phyloP scores from a whole-genome alignment of 2,113 vertebrate genomes.

The Tachuris rubrigastra region DNA sequence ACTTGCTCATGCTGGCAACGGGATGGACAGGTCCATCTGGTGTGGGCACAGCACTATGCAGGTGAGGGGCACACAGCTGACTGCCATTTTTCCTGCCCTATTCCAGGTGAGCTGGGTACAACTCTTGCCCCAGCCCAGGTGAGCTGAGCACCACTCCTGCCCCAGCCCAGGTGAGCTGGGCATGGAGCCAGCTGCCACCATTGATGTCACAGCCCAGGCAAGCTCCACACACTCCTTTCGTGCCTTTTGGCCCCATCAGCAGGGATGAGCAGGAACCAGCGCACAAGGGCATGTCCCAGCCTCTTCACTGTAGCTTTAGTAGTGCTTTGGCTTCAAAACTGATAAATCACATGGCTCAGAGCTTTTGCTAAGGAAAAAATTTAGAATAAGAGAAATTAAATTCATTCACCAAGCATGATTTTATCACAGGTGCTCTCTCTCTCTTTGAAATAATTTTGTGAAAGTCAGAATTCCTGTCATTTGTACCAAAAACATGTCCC shows the following conservation, averaged over 20 bases:
- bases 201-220: not conserved
- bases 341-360: rapidly evolving
- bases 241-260: not conserved
- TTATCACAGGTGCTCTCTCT: not conserved
- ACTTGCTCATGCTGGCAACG: rapidly evolving
- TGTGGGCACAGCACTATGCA: rapidly evolving
- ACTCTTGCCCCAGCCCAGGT: not conserved
- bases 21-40: rapidly evolving
- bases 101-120: rapidly evolving
- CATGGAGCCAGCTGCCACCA: rapidly evolving
- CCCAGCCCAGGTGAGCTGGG: not conserved
- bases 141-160: rapidly evolving
- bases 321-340: not conserved
- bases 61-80: rapidly evolving
- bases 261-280: not conserved
- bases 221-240: rapidly evolving
- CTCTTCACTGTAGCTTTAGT: not conserved
- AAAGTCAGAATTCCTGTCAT: not conserved
- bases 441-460: not conserved
- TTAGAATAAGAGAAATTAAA: not conserved
- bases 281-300: too few relatives aligned
- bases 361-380: not conserved
- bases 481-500: constrained; percentile 16
- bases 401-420: not conserved
- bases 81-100: not conserved